These are phyloP conservation scores for Platynereis dumerilii DNA, from an alignment of 2,888 invertebrate species.

Conservation along the genomic window DNA sequence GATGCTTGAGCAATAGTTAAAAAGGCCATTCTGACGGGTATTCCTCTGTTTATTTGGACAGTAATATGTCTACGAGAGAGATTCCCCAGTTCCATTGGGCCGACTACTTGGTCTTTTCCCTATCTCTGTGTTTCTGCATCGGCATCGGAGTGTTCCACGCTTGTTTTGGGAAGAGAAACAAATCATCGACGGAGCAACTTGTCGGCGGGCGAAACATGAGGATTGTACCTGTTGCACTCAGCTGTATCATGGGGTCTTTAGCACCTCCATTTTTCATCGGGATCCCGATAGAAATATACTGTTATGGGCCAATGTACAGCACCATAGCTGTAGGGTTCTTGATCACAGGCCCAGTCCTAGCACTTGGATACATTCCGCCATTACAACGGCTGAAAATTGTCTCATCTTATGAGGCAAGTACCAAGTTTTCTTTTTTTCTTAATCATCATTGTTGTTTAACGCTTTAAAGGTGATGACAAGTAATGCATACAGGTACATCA, in stretches of 20 bases:
- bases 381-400: constrained; percentile 34
- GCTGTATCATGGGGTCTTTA: constrained; percentile 58
- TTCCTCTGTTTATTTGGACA: too few relatives aligned
- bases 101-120: constrained; percentile 48
- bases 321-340: constrained; percentile 53
- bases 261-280: constrained; percentile 59
- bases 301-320: constrained; percentile 56
- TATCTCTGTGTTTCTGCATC: constrained; percentile 44
- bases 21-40: too few relatives aligned
- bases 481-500: too few relatives aligned
- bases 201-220: constrained; percentile 36
- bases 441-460: too few relatives aligned
- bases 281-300: constrained; percentile 59
- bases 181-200: not conserved
- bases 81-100: constrained; percentile 45
- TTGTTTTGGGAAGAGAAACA: constrained; percentile 28
- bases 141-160: constrained; percentile 47
- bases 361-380: constrained; percentile 31
- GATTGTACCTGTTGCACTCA: constrained; percentile 51
- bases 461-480: too few relatives aligned
- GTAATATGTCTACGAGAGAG: not conserved
- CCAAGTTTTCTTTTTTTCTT: not conserved
- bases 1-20: too few relatives aligned
- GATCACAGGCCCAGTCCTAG: constrained; percentile 48
- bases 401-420: constrained; percentile 33